Percentiles rank a stretch among this genome's conserved stretches.
Conservation (phyloP, 2,797 vertebrate genomes). For the Diplodus sargus region DNA sequence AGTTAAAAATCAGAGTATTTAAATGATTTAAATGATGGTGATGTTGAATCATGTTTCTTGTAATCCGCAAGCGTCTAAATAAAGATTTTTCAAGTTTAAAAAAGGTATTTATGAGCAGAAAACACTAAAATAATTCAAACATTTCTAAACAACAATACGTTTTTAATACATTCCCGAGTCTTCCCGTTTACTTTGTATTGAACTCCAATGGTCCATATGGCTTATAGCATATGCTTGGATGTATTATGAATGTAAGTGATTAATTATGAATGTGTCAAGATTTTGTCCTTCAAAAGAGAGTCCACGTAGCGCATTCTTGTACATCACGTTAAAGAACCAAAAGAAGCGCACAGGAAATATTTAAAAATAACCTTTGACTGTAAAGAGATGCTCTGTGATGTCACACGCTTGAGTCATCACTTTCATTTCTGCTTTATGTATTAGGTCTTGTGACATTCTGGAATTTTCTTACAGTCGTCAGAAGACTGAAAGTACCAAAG, state of each 20-base stretch:
- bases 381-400: neutral
- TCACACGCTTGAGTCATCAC: constrained; percentile 43
- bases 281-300: neutral
- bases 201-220: neutral
- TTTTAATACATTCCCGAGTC: neutral
- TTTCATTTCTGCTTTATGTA: constrained; percentile 64
- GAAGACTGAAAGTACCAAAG: neutral
- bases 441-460: constrained; percentile 14
- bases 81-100: neutral
- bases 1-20: neutral
- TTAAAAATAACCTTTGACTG: too few relatives aligned
- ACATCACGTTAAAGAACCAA: neutral
- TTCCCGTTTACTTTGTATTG: neutral
- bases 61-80: neutral
- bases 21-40: too few relatives aligned
- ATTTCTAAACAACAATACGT: neutral
- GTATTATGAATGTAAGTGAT: neutral
- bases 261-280: neutral
- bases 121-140: neutral
- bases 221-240: neutral
- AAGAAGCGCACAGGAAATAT: neutral
- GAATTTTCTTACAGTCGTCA: neutral
- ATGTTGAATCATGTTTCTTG: neutral
- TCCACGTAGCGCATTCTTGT: neutral
- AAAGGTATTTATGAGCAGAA: neutral